Percentiles rank a stretch among this genome's conserved stretches.
Conservation (phyloP, 2,888 invertebrate genomes). For the Agriopis leucophaearia region DNA sequence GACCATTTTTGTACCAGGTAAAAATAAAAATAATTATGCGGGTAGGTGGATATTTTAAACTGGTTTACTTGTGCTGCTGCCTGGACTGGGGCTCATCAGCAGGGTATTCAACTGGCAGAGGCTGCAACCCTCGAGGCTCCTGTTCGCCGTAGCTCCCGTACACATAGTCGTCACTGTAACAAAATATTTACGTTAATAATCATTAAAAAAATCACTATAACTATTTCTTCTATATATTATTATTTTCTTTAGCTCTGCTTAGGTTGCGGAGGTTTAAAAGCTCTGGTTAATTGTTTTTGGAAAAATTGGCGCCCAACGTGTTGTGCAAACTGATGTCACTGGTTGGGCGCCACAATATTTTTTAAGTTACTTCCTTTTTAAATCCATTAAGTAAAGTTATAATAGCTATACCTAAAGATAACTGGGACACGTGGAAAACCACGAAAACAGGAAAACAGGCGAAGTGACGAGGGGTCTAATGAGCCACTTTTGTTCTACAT, state of each 20-base stretch:
- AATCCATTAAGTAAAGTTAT: not conserved
- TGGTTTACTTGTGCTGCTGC: constrained; percentile 68
- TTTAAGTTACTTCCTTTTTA: not conserved
- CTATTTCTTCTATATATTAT: not conserved
- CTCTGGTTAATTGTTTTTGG: not conserved
- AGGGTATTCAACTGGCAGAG: constrained; percentile 69
- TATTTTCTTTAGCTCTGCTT: no score
- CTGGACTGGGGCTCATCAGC: constrained; percentile 72
- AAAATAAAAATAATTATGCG: no score
- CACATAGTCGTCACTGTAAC: constrained; percentile 70
- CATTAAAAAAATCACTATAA: no score
- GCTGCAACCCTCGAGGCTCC: constrained; percentile 73
- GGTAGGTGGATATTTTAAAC: not conserved
- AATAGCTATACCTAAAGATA: not conserved
- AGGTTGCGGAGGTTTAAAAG: no score
- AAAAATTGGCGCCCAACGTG: constrained; percentile 7
- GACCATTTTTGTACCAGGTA: not conserved
- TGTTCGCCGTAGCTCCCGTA: constrained; percentile 75
- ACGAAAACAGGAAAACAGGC: constrained; percentile 13
- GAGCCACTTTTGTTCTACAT: constrained; percentile 29
- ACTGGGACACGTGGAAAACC: not conserved
- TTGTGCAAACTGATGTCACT: not conserved
- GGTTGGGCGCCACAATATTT: not conserved
- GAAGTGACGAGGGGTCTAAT: constrained; percentile 23
- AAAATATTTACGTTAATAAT: constrained; percentile 12